A percentile compares a stretch with the other conserved stretches of the same genome.
phyloP scores from a whole-genome alignment of 2,113 vertebrate species.

The Cyanoliseus patagonus region DNA sequence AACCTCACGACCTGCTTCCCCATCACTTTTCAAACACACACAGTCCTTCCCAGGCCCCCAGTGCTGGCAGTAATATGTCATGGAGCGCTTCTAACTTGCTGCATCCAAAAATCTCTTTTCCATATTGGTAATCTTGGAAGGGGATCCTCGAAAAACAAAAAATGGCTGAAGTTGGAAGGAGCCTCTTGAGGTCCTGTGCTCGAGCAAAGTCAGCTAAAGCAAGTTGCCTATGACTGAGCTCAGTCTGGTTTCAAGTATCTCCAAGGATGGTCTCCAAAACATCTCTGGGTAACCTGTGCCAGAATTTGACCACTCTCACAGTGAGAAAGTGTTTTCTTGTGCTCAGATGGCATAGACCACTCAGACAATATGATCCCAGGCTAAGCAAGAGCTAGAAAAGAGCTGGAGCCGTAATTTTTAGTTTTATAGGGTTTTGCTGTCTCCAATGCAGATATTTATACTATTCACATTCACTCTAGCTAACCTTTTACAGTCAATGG shows the following conservation, averaged over 20 bases:
- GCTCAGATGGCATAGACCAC: neutral
- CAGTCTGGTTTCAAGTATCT: neutral
- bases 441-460: neutral
- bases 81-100: neutral
- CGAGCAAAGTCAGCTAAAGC: neutral
- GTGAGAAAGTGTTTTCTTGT: neutral
- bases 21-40: neutral
- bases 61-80: fast-evolving
- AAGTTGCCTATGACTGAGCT: neutral
- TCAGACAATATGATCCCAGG: neutral
- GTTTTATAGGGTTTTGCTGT: neutral
- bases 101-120: neutral
- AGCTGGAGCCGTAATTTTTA: neutral
- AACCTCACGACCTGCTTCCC: neutral
- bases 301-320: neutral
- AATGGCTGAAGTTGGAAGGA: neutral
- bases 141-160: neutral
- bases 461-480: neutral
- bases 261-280: neutral
- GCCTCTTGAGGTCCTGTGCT: neutral
- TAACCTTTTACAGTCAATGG: neutral
- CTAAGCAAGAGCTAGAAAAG: neutral
- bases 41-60: neutral
- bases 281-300: neutral
- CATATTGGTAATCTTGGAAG: neutral